Evolutionary conservation across 35 echinoderm and acorn worm species (phyloP).

Genomic region (Apostichopus japonicus): DNA sequence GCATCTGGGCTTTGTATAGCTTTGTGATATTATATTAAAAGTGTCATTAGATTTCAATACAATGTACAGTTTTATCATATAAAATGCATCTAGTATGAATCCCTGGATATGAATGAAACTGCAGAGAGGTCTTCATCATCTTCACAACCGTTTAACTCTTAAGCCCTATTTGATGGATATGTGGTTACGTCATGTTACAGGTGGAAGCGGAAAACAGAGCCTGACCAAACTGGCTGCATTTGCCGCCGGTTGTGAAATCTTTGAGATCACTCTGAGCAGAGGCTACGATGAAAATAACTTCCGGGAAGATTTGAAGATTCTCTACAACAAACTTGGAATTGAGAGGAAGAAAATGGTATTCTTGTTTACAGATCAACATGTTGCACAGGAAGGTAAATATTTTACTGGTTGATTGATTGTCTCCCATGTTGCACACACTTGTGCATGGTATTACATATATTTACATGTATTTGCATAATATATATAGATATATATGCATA

Average conservation of each 20-base stretch:
- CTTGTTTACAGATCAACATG: conserved; percentile 95
- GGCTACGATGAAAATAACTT: conserved; percentile 98
- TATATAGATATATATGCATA: too few species aligned
- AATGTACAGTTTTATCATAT: too few species aligned
- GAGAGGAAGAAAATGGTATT: conserved; percentile 95
- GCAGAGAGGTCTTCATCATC: too few species aligned
- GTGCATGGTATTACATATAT: not conserved
- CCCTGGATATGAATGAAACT: too few species aligned
- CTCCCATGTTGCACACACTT: not conserved
- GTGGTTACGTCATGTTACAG: conserved; percentile 21
- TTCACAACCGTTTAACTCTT: too few species aligned
- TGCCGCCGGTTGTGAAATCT: conserved; percentile 93
- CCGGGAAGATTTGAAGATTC: conserved; percentile 92
- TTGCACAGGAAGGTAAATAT: conserved; percentile 86
- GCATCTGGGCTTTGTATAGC: too few species aligned
- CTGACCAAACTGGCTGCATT: conserved; percentile 88
- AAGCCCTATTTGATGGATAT: too few species aligned
- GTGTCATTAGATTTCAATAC: too few species aligned
- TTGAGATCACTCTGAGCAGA: conserved; percentile 97
- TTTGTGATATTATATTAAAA: too few species aligned
- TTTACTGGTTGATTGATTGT: not conserved
- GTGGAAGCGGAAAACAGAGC: conserved; percentile 99
- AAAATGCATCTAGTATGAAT: too few species aligned
- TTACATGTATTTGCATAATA: not conserved
- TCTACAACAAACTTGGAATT: conserved; percentile 98